Conservation (phyloP, 1,140 invertebrate genomes). For the Philotrypesis tridentata region DNA sequence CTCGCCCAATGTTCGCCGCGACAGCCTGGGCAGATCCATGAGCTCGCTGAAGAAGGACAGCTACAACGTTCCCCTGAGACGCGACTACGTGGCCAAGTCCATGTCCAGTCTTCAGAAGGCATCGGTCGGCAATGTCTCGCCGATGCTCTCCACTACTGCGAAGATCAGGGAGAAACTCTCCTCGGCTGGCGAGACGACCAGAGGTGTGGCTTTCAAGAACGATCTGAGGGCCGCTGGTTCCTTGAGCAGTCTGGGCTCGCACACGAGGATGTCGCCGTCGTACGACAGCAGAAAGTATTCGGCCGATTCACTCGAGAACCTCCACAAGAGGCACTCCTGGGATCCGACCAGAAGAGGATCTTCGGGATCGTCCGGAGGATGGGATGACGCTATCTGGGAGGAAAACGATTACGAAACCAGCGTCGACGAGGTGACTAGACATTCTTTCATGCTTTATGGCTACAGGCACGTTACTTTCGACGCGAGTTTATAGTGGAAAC, state of each 20-base stretch:
- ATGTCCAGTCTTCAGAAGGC: slow-evolving; percentile 67
- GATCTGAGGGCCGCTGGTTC: slow-evolving; percentile 68
- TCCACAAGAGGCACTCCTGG: slow-evolving; percentile 78
- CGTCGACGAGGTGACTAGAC: slow-evolving; percentile 56
- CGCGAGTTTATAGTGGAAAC: no score
- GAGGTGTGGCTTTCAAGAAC: slow-evolving; percentile 66
- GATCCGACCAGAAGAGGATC: slow-evolving; percentile 79
- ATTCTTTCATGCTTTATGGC: background rate
- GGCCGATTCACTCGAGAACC: slow-evolving; percentile 81
- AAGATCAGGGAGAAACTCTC: slow-evolving; percentile 39
- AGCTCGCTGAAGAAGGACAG: slow-evolving; percentile 74
- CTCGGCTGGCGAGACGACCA: slow-evolving; percentile 55
- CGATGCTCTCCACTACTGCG: slow-evolving; percentile 17
- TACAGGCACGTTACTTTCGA: background rate
- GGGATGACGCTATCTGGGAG: slow-evolving; percentile 76
- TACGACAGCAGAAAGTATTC: slow-evolving; percentile 78
- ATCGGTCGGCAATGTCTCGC: background rate
- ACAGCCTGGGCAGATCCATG: slow-evolving; percentile 65
- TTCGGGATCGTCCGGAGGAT: slow-evolving; percentile 75
- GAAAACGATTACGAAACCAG: slow-evolving; percentile 58
- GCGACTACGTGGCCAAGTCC: slow-evolving; percentile 70
- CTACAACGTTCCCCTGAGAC: slow-evolving; percentile 67
- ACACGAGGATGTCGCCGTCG: slow-evolving; percentile 61
- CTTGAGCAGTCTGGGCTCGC: slow-evolving; percentile 66
- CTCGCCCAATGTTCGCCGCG: slow-evolving; percentile 55